Evolutionary conservation across 2,888 invertebrate genomes (phyloP).

Genomic region (Caenorhabditis sp.): DNA sequence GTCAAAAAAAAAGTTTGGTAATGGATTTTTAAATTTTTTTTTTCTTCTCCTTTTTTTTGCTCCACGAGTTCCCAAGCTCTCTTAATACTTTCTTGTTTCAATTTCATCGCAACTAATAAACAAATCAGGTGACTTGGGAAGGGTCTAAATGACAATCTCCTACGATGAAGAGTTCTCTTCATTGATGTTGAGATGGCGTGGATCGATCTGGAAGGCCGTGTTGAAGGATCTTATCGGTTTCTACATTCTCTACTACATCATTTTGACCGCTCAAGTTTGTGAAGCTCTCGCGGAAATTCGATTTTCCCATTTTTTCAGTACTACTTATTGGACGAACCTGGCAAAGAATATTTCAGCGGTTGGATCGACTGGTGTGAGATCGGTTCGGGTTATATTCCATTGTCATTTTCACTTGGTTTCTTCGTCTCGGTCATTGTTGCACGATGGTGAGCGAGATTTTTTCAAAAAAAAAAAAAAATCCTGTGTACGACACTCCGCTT

Average conservation of each 20-base stretch:
- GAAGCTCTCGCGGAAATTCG: too few relatives aligned
- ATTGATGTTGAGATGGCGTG: slow-evolving; percentile 70
- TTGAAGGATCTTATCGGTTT: slow-evolving; percentile 70
- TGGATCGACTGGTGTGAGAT: slow-evolving; percentile 70
- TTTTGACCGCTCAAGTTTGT: slow-evolving; percentile 55
- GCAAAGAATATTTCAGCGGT: slow-evolving; percentile 70
- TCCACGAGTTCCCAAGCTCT: background rate
- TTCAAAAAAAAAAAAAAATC: too few relatives aligned
- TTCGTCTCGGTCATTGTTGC: slow-evolving; percentile 70
- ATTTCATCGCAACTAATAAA: too few relatives aligned
- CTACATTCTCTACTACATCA: slow-evolving; percentile 68
- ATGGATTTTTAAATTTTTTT: too few relatives aligned
- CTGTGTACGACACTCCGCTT: too few relatives aligned
- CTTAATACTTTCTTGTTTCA: background rate
- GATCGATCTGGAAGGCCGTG: slow-evolving; percentile 70
- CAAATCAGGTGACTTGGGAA: background rate
- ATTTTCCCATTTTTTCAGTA: slow-evolving; percentile 61
- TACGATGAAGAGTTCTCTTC: slow-evolving; percentile 70
- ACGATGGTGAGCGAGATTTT: slow-evolving; percentile 37
- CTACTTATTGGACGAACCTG: slow-evolving; percentile 68
- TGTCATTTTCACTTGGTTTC: slow-evolving; percentile 70
- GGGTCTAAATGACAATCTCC: slow-evolving; percentile 61
- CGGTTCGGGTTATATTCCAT: slow-evolving; percentile 69
- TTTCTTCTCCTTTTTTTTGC: background rate
- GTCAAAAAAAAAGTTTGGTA: too few relatives aligned